phyloP scores from a whole-genome alignment of 1,140 invertebrate genomes.

The Drosophila serrata region DNA sequence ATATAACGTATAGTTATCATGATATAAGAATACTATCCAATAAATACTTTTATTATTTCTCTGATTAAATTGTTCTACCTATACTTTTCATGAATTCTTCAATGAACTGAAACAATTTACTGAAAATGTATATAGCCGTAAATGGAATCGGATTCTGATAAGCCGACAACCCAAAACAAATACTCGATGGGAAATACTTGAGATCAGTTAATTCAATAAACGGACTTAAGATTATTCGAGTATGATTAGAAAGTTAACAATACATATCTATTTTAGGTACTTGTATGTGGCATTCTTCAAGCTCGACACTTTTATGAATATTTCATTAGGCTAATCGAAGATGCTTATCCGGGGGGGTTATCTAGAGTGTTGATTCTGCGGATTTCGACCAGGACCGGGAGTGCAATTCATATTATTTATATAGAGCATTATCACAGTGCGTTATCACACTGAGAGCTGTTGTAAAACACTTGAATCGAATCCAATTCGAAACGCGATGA shows the following conservation, averaged over 20 bases:
- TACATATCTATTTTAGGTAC: constrained; percentile 14
- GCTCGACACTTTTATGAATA: constrained; percentile 60
- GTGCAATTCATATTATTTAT: constrained; percentile 48
- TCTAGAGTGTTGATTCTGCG: constrained; percentile 29
- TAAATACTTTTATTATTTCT: background rate
- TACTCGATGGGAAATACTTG: constrained; percentile 15
- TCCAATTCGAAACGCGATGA: constrained; percentile 25
- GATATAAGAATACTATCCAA: background rate
- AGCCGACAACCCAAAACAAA: constrained; percentile 31
- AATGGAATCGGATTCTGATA: constrained; percentile 12
- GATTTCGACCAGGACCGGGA: constrained; percentile 12
- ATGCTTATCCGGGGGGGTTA: constrained; percentile 53
- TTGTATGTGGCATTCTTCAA: background rate
- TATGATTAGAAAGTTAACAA: constrained; percentile 22
- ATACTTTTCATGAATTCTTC: background rate
- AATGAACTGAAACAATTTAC: background rate
- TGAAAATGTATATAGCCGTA: background rate
- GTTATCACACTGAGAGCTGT: constrained; percentile 59
- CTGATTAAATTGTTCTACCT: background rate
- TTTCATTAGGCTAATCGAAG: constrained; percentile 48
- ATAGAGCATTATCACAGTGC: constrained; percentile 27
- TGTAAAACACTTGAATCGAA: constrained; percentile 67
- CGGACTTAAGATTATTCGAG: constrained; percentile 26
- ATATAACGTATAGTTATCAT: background rate
- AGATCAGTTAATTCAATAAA: constrained; percentile 45